Conservation (phyloP, 2,113 vertebrate species). For the Mungos mungo region DNA sequence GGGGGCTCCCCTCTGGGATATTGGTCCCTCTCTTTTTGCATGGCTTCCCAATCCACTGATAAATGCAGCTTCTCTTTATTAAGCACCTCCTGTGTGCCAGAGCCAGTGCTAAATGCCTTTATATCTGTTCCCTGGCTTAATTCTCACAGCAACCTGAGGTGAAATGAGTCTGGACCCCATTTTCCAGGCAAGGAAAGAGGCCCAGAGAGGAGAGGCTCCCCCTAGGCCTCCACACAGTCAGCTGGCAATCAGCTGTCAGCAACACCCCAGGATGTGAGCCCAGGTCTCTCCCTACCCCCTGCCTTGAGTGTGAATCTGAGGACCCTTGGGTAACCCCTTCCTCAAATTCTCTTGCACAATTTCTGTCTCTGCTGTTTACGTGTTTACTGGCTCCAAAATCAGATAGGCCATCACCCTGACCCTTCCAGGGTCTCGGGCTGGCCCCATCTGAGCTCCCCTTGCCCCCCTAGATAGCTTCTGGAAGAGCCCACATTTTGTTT, state of each 20-base stretch:
- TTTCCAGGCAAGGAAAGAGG: not conserved
- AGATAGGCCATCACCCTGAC: rapidly evolving
- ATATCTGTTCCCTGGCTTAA: not conserved
- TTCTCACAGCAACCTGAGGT: not conserved
- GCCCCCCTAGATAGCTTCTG: not conserved
- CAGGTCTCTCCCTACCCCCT: not conserved
- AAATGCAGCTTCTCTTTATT: not conserved
- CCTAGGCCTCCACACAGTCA: not conserved
- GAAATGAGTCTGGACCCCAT: not conserved
- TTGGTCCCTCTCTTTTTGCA: not conserved
- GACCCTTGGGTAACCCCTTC: not conserved
- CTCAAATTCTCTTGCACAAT: not conserved
- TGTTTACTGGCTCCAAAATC: not conserved
- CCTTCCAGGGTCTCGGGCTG: not conserved
- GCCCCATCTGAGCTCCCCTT: not conserved
- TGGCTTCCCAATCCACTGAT: not conserved
- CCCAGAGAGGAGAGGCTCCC: not conserved
- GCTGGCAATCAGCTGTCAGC: not conserved
- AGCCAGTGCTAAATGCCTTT: not conserved
- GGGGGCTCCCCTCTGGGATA: not conserved
- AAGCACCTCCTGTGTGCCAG: not conserved
- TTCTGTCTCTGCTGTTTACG: not conserved
- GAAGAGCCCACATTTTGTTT: not conserved
- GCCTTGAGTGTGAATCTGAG: not conserved
- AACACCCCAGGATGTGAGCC: not conserved